Conservation (phyloP, 1,140 invertebrate species). For the Brachionus rotundiformis region DNA sequence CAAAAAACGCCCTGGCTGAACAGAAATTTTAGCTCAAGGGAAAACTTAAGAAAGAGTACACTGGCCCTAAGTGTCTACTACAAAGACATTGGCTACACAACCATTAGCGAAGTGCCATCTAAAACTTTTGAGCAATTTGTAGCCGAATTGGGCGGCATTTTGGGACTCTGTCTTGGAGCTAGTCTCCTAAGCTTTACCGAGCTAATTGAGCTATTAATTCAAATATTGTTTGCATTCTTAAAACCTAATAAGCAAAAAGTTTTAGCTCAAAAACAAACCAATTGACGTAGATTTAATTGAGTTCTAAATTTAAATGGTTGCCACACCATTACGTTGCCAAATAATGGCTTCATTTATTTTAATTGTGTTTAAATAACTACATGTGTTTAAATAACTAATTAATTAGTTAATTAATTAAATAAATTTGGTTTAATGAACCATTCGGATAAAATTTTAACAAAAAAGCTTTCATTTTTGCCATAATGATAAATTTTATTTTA, state of each 20-base stretch:
- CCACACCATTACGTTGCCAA: not conserved
- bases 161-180: slow-evolving; percentile 19
- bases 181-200: not conserved
- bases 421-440: no score
- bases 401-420: no score
- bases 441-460: no score
- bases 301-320: not conserved
- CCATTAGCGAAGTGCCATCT: not conserved
- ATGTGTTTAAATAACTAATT: no score
- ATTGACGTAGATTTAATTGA: not conserved
- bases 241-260: not conserved
- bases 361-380: no score
- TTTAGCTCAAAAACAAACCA: not conserved
- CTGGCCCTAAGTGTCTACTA: slow-evolving; percentile 6
- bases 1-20: not conserved
- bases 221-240: not conserved
- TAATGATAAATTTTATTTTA: no score
- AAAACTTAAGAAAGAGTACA: slow-evolving; percentile 7
- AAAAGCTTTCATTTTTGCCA: no score
- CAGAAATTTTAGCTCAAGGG: slow-evolving; percentile 2
- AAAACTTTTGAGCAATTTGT: slow-evolving; percentile 23
- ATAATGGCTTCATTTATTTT: not conserved
- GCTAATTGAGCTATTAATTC: not conserved
- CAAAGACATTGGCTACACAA: slow-evolving; percentile 2
- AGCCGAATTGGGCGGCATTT: not conserved